These are phyloP conservation scores for Sarcophaga peregrina DNA, from an alignment of 1,140 invertebrate genomes.

Conservation along the genomic window DNA sequence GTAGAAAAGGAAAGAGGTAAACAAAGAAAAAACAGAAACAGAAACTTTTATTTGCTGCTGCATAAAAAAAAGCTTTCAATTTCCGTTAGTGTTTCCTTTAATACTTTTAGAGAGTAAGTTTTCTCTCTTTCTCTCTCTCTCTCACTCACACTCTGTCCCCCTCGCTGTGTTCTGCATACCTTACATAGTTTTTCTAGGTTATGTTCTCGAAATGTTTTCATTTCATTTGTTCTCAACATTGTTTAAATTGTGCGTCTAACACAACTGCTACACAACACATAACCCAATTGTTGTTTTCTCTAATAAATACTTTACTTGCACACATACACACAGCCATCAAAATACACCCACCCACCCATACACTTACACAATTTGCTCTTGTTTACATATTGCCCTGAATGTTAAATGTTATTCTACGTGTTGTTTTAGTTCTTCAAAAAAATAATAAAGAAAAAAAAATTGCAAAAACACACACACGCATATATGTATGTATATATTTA, in stretches of 20 bases:
- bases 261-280: not conserved
- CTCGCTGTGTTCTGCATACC: not conserved
- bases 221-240: not conserved
- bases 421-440: not conserved
- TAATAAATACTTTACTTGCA: too few relatives aligned
- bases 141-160: too few relatives aligned
- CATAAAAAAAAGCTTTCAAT: not conserved
- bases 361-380: not conserved
- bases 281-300: not conserved
- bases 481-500: too few relatives aligned
- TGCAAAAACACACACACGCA: too few relatives aligned
- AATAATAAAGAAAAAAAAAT: too few relatives aligned
- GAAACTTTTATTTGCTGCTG: not conserved
- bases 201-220: not conserved
- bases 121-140: not conserved
- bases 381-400: not conserved
- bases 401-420: not conserved
- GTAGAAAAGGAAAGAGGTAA: too few relatives aligned
- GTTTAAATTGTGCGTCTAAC: not conserved
- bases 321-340: not conserved
- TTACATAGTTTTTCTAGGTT: slow-evolving; percentile 1
- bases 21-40: too few relatives aligned
- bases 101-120: not conserved
- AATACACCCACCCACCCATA: not conserved
- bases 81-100: not conserved